phyloP scores from a whole-genome alignment of 2,113 vertebrate species.

The Athene cunicularia region DNA sequence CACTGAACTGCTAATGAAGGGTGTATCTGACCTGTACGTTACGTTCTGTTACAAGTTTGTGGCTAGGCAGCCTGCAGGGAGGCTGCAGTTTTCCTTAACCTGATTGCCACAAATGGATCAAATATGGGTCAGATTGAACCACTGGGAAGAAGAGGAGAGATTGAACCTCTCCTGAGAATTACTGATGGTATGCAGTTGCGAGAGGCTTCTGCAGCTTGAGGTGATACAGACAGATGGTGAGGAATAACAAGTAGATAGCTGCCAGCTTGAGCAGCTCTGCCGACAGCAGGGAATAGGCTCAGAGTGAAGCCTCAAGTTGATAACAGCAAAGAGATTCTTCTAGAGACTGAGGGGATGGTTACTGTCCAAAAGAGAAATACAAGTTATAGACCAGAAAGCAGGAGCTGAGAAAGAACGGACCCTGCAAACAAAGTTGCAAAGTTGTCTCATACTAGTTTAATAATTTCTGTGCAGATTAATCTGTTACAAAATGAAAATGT shows the following conservation, averaged over 20 bases:
- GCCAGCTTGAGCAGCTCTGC: not conserved
- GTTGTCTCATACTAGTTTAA: not conserved
- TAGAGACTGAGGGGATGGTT: not conserved
- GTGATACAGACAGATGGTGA: slow-evolving; percentile 12
- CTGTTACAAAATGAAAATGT: not conserved
- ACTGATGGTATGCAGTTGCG: not conserved
- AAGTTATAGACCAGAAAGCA: not conserved
- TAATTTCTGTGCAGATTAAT: not conserved
- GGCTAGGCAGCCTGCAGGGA: not conserved
- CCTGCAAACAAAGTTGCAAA: not conserved
- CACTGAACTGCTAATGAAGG: not conserved
- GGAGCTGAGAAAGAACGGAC: not conserved
- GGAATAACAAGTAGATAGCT: not conserved
- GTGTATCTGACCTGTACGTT: not conserved
- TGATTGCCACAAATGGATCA: not conserved
- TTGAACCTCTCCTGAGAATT: not conserved
- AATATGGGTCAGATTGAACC: not conserved
- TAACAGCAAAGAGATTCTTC: not conserved
- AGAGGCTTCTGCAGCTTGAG: not conserved
- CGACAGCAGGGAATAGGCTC: not conserved
- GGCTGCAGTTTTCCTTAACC: not conserved
- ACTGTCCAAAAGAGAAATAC: not conserved
- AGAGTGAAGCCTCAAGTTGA: not conserved
- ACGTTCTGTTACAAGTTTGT: not conserved
- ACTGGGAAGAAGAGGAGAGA: not conserved